These are phyloP conservation scores for Lasius fuliginosus DNA, from an alignment of 2,888 invertebrate species.

Conservation along the genomic window DNA sequence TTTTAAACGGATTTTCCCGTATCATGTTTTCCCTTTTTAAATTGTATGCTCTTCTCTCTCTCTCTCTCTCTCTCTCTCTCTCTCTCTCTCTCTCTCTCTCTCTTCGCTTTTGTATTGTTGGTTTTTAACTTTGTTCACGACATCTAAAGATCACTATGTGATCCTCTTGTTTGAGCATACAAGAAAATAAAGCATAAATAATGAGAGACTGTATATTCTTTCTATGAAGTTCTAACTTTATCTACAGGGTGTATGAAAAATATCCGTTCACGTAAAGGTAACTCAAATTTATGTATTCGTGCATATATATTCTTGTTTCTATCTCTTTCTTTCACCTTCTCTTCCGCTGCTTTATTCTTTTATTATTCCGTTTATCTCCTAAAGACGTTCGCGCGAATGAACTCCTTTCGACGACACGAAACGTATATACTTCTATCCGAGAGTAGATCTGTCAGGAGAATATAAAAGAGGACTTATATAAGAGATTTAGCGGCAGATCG, in stretches of 20 bases:
- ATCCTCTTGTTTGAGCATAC: background rate
- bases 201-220: background rate
- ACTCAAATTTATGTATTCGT: background rate
- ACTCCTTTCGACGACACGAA: background rate
- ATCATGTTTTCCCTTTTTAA: background rate
- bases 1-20: background rate
- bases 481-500: slow-evolving; percentile 58
- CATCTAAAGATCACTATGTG: background rate
- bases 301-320: background rate
- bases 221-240: background rate
- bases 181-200: background rate
- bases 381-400: slow-evolving; percentile 15
- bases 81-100: background rate
- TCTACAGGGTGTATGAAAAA: background rate
- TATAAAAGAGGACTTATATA: slow-evolving; percentile 55
- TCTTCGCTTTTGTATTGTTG: background rate
- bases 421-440: slow-evolving; percentile 7
- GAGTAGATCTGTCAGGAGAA: slow-evolving; percentile 29
- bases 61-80: background rate
- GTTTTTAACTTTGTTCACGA: slow-evolving; percentile 6
- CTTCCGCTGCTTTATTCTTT: slow-evolving; percentile 41
- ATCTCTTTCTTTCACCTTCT: background rate
- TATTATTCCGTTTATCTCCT: slow-evolving; percentile 47
- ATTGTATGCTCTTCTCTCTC: background rate
- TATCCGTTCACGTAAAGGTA: background rate